Percentiles rank a stretch among this genome's conserved stretches.
Evolutionary conservation across 2,888 invertebrate genomes (phyloP).

Genomic region (Aethes cnicana): DNA sequence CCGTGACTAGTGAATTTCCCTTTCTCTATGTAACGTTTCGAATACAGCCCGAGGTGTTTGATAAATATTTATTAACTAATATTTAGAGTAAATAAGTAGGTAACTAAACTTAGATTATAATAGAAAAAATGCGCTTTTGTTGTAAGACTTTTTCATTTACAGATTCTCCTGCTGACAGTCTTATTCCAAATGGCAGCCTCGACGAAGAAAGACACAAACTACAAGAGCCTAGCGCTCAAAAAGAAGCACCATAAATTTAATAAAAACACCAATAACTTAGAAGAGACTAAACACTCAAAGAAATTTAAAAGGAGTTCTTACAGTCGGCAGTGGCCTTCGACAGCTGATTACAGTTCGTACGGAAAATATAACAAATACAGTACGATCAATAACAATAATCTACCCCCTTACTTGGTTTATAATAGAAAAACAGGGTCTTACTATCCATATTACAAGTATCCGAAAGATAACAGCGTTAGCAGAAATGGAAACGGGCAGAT

Average conservation of each 20-base stretch:
- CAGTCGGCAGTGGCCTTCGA: constrained; percentile 33
- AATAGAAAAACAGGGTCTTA: constrained; percentile 66
- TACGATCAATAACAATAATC: too few relatives aligned
- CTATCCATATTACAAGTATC: constrained; percentile 64
- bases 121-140: too few relatives aligned
- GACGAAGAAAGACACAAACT: constrained; percentile 14
- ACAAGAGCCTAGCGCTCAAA: constrained; percentile 4
- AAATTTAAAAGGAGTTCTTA: constrained; percentile 48
- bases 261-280: constrained; percentile 1
- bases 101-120: too few relatives aligned
- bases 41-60: too few relatives aligned
- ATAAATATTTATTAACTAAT: too few relatives aligned
- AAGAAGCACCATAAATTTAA: constrained; percentile 1
- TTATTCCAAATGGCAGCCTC: constrained; percentile 35
- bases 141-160: constrained; percentile 36
- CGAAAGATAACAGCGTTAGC: constrained; percentile 47
- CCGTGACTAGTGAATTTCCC: too few relatives aligned
- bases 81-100: too few relatives aligned
- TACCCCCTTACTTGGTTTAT: constrained; percentile 68
- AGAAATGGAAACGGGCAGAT: constrained; percentile 35
- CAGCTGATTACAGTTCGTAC: constrained; percentile 25
- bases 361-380: constrained; percentile 31
- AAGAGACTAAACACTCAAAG: constrained; percentile 31
- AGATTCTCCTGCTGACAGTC: constrained; percentile 40
- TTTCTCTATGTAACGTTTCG: too few relatives aligned